These are phyloP conservation scores for Drosophila nikananu DNA, from an alignment of 1,140 invertebrate species.

Conservation along the genomic window DNA sequence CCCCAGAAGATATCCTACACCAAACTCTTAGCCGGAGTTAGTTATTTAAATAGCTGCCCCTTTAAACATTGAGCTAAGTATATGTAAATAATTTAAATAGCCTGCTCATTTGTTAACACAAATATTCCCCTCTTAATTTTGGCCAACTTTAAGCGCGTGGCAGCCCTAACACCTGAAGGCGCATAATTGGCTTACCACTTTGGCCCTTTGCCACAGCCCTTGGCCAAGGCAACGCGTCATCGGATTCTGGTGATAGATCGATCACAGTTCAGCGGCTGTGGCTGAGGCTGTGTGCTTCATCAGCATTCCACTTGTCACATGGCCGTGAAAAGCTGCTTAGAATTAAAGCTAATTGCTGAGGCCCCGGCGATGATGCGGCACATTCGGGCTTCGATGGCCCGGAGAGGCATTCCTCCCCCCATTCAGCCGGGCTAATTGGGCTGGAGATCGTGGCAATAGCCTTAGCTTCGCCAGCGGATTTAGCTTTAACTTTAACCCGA, in stretches of 20 bases:
- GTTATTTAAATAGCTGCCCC: background rate
- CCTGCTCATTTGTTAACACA: background rate
- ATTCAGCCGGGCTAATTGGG: slow-evolving; percentile 49
- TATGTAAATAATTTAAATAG: slow-evolving; percentile 2
- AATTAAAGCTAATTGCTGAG: slow-evolving; percentile 81
- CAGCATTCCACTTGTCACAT: slow-evolving; percentile 72
- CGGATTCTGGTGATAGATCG: slow-evolving; percentile 50
- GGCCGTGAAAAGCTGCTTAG: slow-evolving; percentile 72
- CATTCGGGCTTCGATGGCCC: too few relatives aligned
- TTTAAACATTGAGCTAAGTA: background rate
- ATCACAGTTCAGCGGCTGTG: slow-evolving; percentile 40
- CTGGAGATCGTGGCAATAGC: slow-evolving; percentile 16
- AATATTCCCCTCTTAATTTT: slow-evolving; percentile 22
- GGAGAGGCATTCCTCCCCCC: slow-evolving; percentile 16
- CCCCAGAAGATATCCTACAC: background rate
- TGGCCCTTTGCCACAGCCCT: slow-evolving; percentile 50
- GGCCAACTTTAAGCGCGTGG: slow-evolving; percentile 54
- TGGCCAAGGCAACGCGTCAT: background rate
- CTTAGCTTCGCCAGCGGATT: background rate
- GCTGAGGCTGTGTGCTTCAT: slow-evolving; percentile 64
- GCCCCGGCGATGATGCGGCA: slow-evolving; percentile 68
- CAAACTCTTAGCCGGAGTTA: background rate
- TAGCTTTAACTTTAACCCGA: slow-evolving; percentile 66
- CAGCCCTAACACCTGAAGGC: slow-evolving; percentile 48
- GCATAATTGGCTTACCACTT: slow-evolving; percentile 67